Evolutionary conservation across 2,113 vertebrate species (phyloP).

Genomic region (Corvus moneduloides): DNA sequence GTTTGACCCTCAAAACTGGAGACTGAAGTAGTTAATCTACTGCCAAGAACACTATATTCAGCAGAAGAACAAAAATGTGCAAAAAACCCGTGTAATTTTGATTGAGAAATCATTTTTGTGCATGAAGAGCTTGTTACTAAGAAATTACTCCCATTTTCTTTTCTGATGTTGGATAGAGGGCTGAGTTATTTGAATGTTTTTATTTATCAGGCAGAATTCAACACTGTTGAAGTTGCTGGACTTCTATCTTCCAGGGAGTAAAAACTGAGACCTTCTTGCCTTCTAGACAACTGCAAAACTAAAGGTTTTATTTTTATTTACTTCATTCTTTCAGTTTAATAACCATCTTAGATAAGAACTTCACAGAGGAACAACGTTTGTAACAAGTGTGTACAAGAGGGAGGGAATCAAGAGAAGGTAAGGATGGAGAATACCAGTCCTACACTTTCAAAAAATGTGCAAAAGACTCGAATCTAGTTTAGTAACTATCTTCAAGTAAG

Average conservation of each 20-base stretch:
- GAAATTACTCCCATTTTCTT: not conserved
- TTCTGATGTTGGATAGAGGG: not conserved
- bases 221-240: not conserved
- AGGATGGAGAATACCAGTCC: not conserved
- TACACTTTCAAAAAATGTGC: not conserved
- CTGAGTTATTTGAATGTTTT: not conserved
- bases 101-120: not conserved
- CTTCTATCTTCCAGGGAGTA: not conserved
- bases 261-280: not conserved
- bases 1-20: not conserved
- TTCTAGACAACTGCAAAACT: not conserved
- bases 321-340: not conserved
- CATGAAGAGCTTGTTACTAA: not conserved
- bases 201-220: not conserved
- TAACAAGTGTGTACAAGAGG: not conserved
- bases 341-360: not conserved
- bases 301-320: not conserved
- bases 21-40: not conserved
- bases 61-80: not conserved
- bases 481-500: not conserved
- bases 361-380: not conserved
- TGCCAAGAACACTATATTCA: not conserved
- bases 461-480: not conserved
- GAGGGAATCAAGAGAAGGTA: not conserved
- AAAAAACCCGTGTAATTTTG: rapidly evolving